A percentile compares a stretch with the other conserved stretches of the same genome.
Conservation (phyloP, 2,113 vertebrate genomes). For the Aphelocoma coerulescens region DNA sequence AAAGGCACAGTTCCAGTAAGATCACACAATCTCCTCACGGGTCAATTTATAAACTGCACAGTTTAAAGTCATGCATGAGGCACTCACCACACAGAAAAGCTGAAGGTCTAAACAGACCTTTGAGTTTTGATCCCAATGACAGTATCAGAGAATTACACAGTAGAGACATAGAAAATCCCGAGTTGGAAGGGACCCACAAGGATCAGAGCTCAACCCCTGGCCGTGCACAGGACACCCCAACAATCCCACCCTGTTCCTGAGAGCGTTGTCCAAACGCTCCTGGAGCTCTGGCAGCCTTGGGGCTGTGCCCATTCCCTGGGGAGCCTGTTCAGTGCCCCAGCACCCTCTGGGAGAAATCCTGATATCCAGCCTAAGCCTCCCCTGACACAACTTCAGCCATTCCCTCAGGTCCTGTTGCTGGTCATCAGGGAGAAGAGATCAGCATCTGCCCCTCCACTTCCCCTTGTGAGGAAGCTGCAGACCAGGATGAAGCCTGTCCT, state of each 20-base stretch:
- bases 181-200: not conserved
- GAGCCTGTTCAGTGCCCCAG: not conserved
- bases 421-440: not conserved
- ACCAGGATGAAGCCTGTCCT: not conserved
- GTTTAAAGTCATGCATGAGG: not conserved
- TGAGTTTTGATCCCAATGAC: not conserved
- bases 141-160: not conserved
- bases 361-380: rapidly evolving
- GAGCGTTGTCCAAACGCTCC: rapidly evolving
- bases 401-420: not conserved
- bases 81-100: not conserved
- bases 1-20: not conserved
- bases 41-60: not conserved
- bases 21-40: not conserved
- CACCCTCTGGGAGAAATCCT: not conserved
- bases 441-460: not conserved
- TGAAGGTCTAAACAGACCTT: not conserved
- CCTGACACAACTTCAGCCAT: rapidly evolving
- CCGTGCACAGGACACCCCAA: not conserved
- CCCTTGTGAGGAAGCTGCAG: not conserved
- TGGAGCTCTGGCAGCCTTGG: not conserved
- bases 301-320: not conserved
- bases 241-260: not conserved
- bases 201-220: not conserved
- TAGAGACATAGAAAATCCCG: not conserved